Conservation (phyloP, 2,113 vertebrate genomes). For the Tapirus terrestris region DNA sequence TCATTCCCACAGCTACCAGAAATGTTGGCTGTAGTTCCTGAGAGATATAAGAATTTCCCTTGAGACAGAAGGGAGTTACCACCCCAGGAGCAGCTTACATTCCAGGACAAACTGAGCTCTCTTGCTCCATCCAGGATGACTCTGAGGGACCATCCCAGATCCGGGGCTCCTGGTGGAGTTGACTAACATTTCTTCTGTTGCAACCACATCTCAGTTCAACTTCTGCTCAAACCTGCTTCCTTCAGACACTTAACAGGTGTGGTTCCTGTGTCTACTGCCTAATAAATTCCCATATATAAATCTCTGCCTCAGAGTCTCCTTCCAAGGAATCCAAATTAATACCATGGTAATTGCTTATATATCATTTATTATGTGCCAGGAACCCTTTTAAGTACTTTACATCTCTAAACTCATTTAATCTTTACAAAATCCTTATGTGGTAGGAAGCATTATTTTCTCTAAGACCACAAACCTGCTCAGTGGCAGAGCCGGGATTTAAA, state of each 20-base stretch:
- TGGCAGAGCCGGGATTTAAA: neutral
- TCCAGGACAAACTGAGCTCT: neutral
- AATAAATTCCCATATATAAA: neutral
- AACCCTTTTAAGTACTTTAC: neutral
- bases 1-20: neutral
- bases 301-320: neutral
- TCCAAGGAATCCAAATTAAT: neutral
- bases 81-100: neutral
- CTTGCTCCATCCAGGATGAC: neutral
- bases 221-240: neutral
- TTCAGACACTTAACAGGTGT: neutral
- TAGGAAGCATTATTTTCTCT: neutral
- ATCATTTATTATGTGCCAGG: neutral
- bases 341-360: neutral
- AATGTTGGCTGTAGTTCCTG: neutral
- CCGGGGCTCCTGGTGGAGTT: too few relatives aligned
- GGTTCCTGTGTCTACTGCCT: neutral
- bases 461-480: neutral
- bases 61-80: neutral
- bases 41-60: neutral
- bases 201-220: neutral
- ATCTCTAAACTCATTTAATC: neutral
- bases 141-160: neutral
- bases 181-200: neutral
- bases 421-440: neutral